Evolutionary conservation across 2,797 vertebrate genomes (phyloP).

Genomic region (Falco concolor): DNA sequence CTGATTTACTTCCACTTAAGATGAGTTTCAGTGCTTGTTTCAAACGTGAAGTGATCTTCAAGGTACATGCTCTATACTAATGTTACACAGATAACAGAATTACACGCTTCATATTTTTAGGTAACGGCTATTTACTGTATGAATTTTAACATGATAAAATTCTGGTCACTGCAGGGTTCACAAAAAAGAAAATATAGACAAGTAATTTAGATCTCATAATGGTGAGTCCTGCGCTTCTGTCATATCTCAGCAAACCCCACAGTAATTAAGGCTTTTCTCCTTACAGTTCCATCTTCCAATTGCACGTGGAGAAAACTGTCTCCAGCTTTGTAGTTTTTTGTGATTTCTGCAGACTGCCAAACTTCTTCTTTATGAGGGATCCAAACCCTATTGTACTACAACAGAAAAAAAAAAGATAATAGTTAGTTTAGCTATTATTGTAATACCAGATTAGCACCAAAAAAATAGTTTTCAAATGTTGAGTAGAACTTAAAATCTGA

Average conservation of each 20-base stretch:
- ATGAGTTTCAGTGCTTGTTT: background rate
- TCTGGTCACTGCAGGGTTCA: background rate
- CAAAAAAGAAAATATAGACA: background rate
- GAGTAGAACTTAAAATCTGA: background rate
- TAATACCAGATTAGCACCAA: background rate
- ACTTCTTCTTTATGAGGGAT: constrained; percentile 88
- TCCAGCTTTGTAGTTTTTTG: constrained; percentile 79
- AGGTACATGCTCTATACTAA: background rate
- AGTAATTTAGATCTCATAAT: background rate
- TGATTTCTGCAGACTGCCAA: constrained; percentile 94
- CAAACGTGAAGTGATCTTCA: background rate
- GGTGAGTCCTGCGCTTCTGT: background rate
- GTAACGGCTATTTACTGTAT: background rate
- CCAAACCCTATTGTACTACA: constrained; percentile 96
- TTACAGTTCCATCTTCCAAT: constrained; percentile 90
- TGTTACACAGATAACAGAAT: accelerated
- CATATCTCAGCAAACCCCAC: background rate
- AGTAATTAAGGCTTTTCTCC: constrained; percentile 16
- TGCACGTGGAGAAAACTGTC: constrained; percentile 78
- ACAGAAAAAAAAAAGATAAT: constrained; percentile 14
- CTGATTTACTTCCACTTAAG: background rate
- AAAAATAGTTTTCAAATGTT: background rate
- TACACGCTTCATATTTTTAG: background rate
- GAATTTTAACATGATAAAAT: background rate
- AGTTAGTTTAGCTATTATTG: background rate